These are phyloP conservation scores for Drosophila engyochracea DNA, from an alignment of 2,888 invertebrate genomes.

Conservation along the genomic window DNA sequence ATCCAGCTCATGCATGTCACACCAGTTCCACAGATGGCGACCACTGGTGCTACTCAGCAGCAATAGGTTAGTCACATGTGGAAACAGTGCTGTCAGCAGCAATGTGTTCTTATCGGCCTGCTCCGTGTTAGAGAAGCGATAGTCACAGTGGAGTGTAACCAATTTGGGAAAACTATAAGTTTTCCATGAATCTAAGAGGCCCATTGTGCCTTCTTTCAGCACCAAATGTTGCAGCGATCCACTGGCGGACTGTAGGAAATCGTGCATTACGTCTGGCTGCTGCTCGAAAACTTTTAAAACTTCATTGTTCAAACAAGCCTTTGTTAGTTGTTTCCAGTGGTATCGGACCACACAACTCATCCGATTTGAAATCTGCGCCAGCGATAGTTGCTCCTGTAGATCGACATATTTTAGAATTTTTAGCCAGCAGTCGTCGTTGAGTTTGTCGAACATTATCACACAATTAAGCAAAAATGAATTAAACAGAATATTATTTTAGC, in stretches of 20 bases:
- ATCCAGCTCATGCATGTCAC: constrained; percentile 45
- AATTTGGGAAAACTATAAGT: constrained; percentile 50
- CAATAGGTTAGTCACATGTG: constrained; percentile 38
- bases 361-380: constrained; percentile 29
- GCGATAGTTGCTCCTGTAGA: constrained; percentile 47
- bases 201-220: background rate
- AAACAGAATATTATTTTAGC: background rate
- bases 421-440: constrained; percentile 62
- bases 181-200: constrained; percentile 21
- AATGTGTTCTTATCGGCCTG: constrained; percentile 33
- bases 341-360: constrained; percentile 35
- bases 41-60: constrained; percentile 40
- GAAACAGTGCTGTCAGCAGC: constrained; percentile 55
- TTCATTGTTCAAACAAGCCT: background rate
- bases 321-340: constrained; percentile 45
- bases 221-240: constrained; percentile 36
- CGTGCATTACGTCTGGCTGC: constrained; percentile 28
- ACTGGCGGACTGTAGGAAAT: constrained; percentile 41
- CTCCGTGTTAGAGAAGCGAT: background rate
- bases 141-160: constrained; percentile 21
- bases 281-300: constrained; percentile 19
- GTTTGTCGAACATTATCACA: constrained; percentile 31
- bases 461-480: background rate
- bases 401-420: constrained; percentile 44
- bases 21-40: constrained; percentile 45